Evolutionary conservation across 2,888 invertebrate species (phyloP).

Genomic region (Drosophila limbata): DNA sequence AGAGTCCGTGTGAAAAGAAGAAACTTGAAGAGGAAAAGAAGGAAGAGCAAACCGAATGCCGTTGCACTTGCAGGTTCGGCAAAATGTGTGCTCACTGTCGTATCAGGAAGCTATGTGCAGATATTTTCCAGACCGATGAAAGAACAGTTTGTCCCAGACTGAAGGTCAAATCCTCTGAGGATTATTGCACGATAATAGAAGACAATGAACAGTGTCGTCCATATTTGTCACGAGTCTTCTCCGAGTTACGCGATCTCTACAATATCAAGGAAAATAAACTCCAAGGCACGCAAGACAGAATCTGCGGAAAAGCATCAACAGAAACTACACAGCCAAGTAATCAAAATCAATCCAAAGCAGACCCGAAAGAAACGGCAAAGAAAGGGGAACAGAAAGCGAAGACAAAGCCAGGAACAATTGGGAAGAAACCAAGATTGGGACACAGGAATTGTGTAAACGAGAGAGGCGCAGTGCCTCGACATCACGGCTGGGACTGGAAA

Average conservation of each 20-base stretch:
- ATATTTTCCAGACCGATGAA: conserved; percentile 66
- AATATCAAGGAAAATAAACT: conserved; percentile 68
- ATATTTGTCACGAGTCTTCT: conserved; percentile 81
- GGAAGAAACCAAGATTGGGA: conserved; percentile 74
- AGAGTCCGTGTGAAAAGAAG: conserved; percentile 26
- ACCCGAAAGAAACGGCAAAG: not conserved
- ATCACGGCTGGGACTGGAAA: conserved; percentile 90
- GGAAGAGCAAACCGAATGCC: conserved; percentile 36
- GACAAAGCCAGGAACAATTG: not conserved
- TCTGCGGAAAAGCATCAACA: not conserved
- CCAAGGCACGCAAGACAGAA: conserved; percentile 13
- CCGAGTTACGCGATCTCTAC: conserved; percentile 81
- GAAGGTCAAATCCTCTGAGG: conserved; percentile 54
- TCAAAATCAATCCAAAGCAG: not conserved
- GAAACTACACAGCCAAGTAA: no score
- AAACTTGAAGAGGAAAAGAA: not conserved
- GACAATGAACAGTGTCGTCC: conserved; percentile 69
- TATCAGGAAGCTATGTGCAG: conserved; percentile 75
- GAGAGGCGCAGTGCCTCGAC: conserved; percentile 86
- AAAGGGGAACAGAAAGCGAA: not conserved
- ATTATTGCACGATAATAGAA: conserved; percentile 55
- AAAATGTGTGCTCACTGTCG: conserved; percentile 82
- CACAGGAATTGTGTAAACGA: conserved; percentile 87
- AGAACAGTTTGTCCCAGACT: conserved; percentile 35
- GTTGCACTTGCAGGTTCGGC: conserved; percentile 76